These are phyloP conservation scores for Siderastrea siderea DNA, from an alignment of 92 coral and sea anemone genomes.

Conservation along the genomic window DNA sequence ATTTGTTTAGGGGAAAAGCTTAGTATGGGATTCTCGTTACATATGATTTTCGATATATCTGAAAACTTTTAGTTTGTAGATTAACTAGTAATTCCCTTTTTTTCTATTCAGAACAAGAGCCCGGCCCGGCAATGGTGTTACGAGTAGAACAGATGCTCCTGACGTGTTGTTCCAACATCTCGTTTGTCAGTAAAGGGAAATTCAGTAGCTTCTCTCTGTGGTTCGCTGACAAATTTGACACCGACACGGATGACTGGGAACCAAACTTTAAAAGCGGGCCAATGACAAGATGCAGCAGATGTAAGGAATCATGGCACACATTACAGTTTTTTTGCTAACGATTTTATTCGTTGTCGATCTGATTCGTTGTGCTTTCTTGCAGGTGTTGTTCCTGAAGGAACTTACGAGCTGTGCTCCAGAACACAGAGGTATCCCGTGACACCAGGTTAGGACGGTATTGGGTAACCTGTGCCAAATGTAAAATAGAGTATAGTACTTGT, in stretches of 20 bases:
- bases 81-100: neutral
- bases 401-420: conserved; percentile 96
- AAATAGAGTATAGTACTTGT: no score
- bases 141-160: conserved; percentile 93
- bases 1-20: no score
- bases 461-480: neutral
- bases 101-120: conserved; percentile 74
- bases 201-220: conserved; percentile 91
- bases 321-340: neutral
- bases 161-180: conserved; percentile 94
- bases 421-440: conserved; percentile 89
- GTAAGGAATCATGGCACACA: conserved; percentile 10
- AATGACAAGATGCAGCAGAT: conserved; percentile 87
- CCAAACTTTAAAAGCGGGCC: conserved; percentile 73
- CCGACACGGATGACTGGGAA: conserved; percentile 90
- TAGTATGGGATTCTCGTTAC: no score
- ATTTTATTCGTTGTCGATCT: neutral
- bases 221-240: conserved; percentile 96
- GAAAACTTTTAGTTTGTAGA: no score
- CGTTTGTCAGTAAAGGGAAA: conserved; percentile 97
- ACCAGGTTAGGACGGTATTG: conserved; percentile 68
- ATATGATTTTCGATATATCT: no score
- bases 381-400: conserved; percentile 98
- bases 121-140: conserved; percentile 88
- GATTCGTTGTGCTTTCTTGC: neutral